Evolutionary conservation across 37 sponge, comb jelly and placozoan genomes (phyloP), one percentile per base, ranked within the genome.

Genomic region (Spongilla lacustris): DNA sequence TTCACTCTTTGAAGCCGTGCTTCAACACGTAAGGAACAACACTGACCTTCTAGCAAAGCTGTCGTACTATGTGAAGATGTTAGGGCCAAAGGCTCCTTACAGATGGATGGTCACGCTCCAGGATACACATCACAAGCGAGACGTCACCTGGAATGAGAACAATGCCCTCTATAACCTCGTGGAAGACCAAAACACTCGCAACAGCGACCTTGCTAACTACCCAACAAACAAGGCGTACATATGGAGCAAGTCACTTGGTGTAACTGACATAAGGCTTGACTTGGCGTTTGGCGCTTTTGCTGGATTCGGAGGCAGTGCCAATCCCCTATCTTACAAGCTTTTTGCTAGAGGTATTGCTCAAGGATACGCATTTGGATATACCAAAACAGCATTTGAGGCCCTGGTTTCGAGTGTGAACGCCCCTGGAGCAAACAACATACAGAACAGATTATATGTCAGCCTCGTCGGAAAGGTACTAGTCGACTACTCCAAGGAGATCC

Each of bases 221-320:
- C 91, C 91, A 1, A 34, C 27, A 67, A 85, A 90, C 86, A 90
- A 68, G 72, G 91, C 86, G 4, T 90, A 90, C 82, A 85, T 90
- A 0, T 90, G 86, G 85, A 82, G 91, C 30, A 85, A 90, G 77
- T 85, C 79, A 37, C 69, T 85, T 76, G 91, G 91, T 29, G 38
- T 81, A 32, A 67, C 33, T 6, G 80, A 81, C 36, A 58, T 85
- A 28, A 66, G 85, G 66, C 76, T 73, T 4, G 76, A 85, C 21
- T 29, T 90, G 33, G 91, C 83, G n/a, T 81, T 82, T 38, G 91
- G 86, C 71, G 91, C 76, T 11, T 90, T 90, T 81, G 77, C 67
- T 75, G 86, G 91, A 31, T 68, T 75, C 10, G 71, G 29, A 35
- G 58, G 58, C 58, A 58, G 58, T 58, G 22, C 72, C 31, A 70